These are phyloP conservation scores for Hermetia illucens DNA, from an alignment of 1,140 invertebrate genomes.

Conservation along the genomic window DNA sequence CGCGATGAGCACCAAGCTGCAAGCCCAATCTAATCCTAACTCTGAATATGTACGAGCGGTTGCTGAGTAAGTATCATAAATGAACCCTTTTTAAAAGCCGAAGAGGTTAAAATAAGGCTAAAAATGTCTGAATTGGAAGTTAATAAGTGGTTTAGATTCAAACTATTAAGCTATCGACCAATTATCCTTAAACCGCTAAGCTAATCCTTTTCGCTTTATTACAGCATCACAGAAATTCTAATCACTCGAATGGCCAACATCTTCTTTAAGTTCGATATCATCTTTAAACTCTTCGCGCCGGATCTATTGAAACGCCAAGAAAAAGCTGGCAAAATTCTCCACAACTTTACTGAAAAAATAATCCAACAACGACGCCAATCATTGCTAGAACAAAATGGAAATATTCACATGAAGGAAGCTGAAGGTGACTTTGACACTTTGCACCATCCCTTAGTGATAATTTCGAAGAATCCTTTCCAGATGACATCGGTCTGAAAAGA, in stretches of 20 bases:
- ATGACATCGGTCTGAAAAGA: conserved; percentile 15
- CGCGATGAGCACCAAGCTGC: conserved; percentile 59
- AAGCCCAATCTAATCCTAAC: conserved; percentile 47
- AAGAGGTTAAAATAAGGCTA: neutral
- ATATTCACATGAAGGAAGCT: neutral
- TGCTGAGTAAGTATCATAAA: conserved; percentile 32
- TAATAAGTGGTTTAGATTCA: neutral
- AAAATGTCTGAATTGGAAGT: neutral
- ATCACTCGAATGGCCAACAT: conserved; percentile 17
- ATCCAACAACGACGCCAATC: conserved; percentile 12
- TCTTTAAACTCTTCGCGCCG: conserved; percentile 16
- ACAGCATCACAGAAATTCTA: conserved; percentile 18
- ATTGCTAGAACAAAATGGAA: conserved; percentile 2
- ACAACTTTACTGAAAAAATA: conserved; percentile 21
- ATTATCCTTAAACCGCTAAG: conserved; percentile 33
- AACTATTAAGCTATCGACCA: conserved; percentile 4
- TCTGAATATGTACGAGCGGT: conserved; percentile 54
- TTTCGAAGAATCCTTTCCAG: no score
- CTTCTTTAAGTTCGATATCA: conserved; percentile 17
- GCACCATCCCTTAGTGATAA: no score
- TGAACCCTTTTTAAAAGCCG: neutral
- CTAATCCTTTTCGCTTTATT: no score
- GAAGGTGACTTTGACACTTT: neutral
- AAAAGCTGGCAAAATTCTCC: conserved; percentile 18
- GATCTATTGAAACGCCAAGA: conserved; percentile 16